Evolutionary conservation across 2,113 vertebrate genomes (phyloP), one percentile per base, ranked within the genome.

Genomic region (Gopherus evgoodei): DNA sequence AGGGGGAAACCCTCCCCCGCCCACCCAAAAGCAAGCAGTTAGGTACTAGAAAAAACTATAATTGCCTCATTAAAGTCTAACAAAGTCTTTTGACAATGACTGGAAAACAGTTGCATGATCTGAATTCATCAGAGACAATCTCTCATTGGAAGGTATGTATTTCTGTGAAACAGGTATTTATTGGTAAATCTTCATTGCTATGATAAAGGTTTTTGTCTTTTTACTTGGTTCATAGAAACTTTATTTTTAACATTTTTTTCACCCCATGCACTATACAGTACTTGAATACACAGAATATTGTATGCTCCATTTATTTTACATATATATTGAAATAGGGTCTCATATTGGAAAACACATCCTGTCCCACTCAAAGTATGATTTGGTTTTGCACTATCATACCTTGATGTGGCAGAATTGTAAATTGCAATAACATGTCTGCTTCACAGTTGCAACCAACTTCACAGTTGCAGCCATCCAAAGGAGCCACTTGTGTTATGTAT

Each of bases 81-180:
- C 76, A 93, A 89, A 94, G 91, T 87, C 69, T 91, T 89, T 82
- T 94, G 87, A 83, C 38, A 90, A 83, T 24, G 42, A 90, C 21
- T 69, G 31, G 87, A 94, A 62, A 94, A 49, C 16, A 75, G 75
- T 94, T 5, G 0, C 31, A 89, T 76, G 76, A 52, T 92, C 72
- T 87, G 86, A 52, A 93, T 91, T 72, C 90, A 89, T 81, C 91
- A 91, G 4, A 38, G 69, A 75, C 35, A 88, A 93, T 90, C 89
- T 86, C 90, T 89, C 69, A 88, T 56, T 54, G 31, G 49, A 81
- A 57, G 85, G 31, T 83, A 90, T 87, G 10, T 62, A 89, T 47
- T 81, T 85, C 82, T 52, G 54, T 87, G 72, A 65, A 24, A 85
- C 9, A 95, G 72, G 11, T 50, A 82, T 56, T 69, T 52, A 91